These are phyloP conservation scores for Eremobia ochroleuca DNA, from an alignment of 2,888 invertebrate species.

Conservation along the genomic window DNA sequence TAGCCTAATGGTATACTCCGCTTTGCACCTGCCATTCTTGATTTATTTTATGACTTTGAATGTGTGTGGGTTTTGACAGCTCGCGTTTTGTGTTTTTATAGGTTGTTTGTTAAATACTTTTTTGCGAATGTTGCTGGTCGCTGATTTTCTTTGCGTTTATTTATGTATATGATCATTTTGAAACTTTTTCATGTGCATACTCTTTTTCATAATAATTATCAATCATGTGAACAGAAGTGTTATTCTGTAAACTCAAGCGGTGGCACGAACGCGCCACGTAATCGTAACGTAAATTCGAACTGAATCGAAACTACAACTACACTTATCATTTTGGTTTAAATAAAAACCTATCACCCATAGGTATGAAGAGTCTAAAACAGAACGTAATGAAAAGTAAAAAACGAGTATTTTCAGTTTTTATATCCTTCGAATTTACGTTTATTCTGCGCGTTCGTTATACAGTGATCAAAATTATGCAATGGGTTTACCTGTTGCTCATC, in stretches of 20 bases:
- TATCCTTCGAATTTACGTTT: not conserved
- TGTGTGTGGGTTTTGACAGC: constrained; percentile 40
- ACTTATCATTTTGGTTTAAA: too few relatives aligned
- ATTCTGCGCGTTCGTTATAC: not conserved
- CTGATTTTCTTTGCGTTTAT: not conserved
- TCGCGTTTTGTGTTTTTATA: not conserved
- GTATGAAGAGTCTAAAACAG: too few relatives aligned
- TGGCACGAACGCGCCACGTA: not conserved
- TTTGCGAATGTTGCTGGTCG: constrained; percentile 1
- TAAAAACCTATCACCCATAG: not conserved
- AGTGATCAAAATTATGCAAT: not conserved
- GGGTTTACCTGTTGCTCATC: not conserved
- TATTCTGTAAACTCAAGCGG: not conserved
- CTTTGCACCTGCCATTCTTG: constrained; percentile 63
- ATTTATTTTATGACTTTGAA: constrained; percentile 45
- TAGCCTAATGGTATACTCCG: constrained; percentile 70
- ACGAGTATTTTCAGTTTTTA: too few relatives aligned
- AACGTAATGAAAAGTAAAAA: too few relatives aligned
- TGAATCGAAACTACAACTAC: not conserved
- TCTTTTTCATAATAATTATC: not conserved
- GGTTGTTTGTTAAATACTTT: not conserved
- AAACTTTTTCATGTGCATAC: not conserved
- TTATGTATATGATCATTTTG: not conserved
- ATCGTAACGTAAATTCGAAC: not conserved
- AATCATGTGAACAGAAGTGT: not conserved